Conservation (phyloP, 2,113 vertebrate species). For the Urocolius indicus region DNA sequence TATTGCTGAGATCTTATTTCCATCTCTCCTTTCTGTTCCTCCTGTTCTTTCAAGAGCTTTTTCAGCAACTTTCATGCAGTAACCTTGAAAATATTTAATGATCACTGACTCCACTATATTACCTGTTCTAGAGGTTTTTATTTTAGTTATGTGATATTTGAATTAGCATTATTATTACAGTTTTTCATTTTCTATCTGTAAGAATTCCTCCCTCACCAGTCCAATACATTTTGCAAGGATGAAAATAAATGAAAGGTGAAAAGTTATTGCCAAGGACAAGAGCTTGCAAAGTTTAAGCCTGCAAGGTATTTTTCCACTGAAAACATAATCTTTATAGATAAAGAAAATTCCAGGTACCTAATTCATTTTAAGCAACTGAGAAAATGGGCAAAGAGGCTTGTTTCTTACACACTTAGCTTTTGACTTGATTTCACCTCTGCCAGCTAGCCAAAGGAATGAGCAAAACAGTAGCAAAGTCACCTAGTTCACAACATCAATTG, state of each 20-base stretch:
- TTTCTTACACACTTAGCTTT: neutral
- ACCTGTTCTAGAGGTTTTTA: constrained; percentile 29
- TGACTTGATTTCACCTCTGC: neutral
- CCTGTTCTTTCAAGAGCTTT: neutral
- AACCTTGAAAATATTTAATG: constrained; percentile 54
- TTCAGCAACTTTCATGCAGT: neutral
- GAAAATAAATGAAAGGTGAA: constrained; percentile 59
- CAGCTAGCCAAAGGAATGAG: neutral
- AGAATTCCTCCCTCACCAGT: constrained; percentile 7
- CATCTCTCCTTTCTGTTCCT: neutral
- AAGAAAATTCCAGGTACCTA: neutral
- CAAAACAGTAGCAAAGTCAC: neutral
- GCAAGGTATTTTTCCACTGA: neutral
- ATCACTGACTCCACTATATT: neutral
- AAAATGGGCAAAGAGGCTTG: neutral
- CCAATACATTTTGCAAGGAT: constrained; percentile 16
- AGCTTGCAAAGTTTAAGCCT: neutral
- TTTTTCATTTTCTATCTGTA: constrained; percentile 11
- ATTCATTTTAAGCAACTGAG: neutral
- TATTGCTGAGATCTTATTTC: neutral
- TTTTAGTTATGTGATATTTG: constrained; percentile 31
- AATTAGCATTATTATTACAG: constrained; percentile 48
- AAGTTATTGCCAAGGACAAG: constrained; percentile 37
- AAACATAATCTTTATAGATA: neutral
- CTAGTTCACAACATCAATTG: neutral